Evolutionary conservation across 2,888 invertebrate species (phyloP), one percentile per base, ranked within the genome.

Genomic region (Tuberolachnus salignus): DNA sequence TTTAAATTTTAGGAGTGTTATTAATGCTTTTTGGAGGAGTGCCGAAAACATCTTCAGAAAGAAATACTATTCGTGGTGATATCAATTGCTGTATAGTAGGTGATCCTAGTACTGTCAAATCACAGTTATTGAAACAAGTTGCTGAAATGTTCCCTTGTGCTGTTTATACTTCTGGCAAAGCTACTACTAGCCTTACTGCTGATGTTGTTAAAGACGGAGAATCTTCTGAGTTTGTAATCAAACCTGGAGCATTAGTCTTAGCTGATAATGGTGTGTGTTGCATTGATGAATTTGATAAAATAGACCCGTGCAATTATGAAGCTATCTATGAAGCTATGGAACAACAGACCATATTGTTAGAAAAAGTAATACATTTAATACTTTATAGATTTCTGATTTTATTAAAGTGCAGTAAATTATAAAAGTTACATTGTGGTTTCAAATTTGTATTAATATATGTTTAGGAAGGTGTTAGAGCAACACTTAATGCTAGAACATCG

Each of bases 241-340:
- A 99, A 88, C 99, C 98, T 10, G 99, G 98, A n/a, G 99, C 99
- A 0, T 87, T 99, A 46, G 98, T 99, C 98, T 88, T 99, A 84
- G 99, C 99, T 0, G 99, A 99, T 86, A 98, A 98, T 85, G 97
- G 98, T 8, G 94, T 98, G 66, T 98, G 98, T 84, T 98, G 98
- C 85, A 99, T 99, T 83, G 99, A 99, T 84, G 99, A 99, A 87
- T 99, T 99, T 86, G 99, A 99, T 86, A 99, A 99, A 87, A 99
- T 99, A 99, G 98, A 99, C 86, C 90, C 90, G 0, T 90, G 91
- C 67, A 99, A 99, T 89, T 98, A 99, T 86, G 97, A 99, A 9
- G 98, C 99, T 64, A 99, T 99, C 83, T 99, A 99, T 88, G 99
- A 99, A 87, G 99, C 99, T 4, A 99, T 99, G 99, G 99, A 99